These are phyloP conservation scores for Perodicticus potto DNA, from an alignment of 2,797 vertebrate genomes.

Conservation along the genomic window DNA sequence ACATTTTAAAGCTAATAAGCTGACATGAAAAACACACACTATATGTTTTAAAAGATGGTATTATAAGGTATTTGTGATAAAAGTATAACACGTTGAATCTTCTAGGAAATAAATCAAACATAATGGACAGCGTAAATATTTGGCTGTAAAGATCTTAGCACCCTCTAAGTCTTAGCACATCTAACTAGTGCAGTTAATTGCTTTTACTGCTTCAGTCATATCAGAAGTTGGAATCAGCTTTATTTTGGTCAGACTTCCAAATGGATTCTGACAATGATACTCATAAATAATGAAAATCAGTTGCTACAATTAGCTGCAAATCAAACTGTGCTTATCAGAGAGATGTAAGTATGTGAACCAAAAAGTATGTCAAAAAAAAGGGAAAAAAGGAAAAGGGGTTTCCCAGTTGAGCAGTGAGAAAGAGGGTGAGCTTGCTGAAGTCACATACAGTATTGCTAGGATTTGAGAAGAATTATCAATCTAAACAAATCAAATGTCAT, in stretches of 20 bases:
- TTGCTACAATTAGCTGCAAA: conserved; percentile 86
- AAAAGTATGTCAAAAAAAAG: conserved; percentile 51
- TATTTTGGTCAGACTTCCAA: conserved; percentile 81
- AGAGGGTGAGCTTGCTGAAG: neutral
- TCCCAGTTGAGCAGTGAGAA: neutral
- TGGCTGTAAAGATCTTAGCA: conserved; percentile 65
- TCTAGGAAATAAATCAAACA: conserved; percentile 61
- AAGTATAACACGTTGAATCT: conserved; percentile 30
- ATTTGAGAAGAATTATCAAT: neutral
- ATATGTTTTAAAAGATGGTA: conserved; percentile 12
- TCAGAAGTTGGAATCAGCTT: conserved; percentile 78
- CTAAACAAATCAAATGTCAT: neutral
- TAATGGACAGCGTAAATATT: conserved; percentile 66
- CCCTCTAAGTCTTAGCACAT: conserved; percentile 28
- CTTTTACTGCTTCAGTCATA: conserved; percentile 82
- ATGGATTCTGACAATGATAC: conserved; percentile 85
- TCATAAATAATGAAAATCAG: conserved; percentile 86
- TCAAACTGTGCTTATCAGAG: conserved; percentile 84
- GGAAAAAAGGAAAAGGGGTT: neutral
- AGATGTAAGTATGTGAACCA: conserved; percentile 72
- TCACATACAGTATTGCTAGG: accelerated
- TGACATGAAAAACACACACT: conserved; percentile 15
- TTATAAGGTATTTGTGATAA: conserved; percentile 49
- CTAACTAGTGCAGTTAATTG: conserved; percentile 83
- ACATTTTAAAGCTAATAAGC: conserved; percentile 53